These are phyloP conservation scores for Furcifer pardalis DNA, from an alignment of 2,797 vertebrate species.

Conservation along the genomic window DNA sequence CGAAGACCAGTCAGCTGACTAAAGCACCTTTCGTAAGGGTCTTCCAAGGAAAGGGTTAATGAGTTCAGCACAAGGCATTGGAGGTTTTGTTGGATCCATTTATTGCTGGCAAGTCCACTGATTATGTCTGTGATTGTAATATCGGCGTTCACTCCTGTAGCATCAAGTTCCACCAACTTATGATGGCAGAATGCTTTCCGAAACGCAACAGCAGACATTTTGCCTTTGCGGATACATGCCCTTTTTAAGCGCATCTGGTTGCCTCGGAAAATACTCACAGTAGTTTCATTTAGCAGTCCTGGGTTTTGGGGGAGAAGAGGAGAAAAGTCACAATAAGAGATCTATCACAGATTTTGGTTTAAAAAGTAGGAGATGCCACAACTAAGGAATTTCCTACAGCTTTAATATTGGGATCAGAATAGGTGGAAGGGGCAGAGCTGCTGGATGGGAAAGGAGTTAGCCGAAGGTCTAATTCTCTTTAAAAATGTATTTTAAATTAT, in stretches of 20 bases:
- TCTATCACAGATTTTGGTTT: background rate
- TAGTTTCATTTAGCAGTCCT: slow-evolving; percentile 95
- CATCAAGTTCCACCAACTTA: slow-evolving; percentile 93
- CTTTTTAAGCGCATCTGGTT: slow-evolving; percentile 91
- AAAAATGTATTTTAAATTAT: background rate
- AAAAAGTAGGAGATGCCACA: background rate
- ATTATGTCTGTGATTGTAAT: slow-evolving; percentile 97
- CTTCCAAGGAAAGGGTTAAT: slow-evolving; percentile 94
- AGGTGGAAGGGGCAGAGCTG: background rate
- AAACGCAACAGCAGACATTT: slow-evolving; percentile 96
- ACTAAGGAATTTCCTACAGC: background rate
- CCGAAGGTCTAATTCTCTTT: background rate
- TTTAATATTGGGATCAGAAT: too few species aligned
- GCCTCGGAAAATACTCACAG: slow-evolving; percentile 93
- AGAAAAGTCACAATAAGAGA: slow-evolving; percentile 51
- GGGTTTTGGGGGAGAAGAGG: background rate
- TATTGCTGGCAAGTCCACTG: slow-evolving; percentile 91
- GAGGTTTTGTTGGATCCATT: slow-evolving; percentile 92
- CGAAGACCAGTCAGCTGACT: slow-evolving; percentile 88
- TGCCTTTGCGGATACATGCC: slow-evolving; percentile 92
- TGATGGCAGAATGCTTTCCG: slow-evolving; percentile 93
- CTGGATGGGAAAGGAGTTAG: background rate
- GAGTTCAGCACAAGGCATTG: slow-evolving; percentile 94
- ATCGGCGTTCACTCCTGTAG: slow-evolving; percentile 94
- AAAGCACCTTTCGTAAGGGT: slow-evolving; percentile 89